These are phyloP conservation scores for Perizoma flavofasciatum DNA, from an alignment of 2,888 invertebrate genomes.

Conservation along the genomic window DNA sequence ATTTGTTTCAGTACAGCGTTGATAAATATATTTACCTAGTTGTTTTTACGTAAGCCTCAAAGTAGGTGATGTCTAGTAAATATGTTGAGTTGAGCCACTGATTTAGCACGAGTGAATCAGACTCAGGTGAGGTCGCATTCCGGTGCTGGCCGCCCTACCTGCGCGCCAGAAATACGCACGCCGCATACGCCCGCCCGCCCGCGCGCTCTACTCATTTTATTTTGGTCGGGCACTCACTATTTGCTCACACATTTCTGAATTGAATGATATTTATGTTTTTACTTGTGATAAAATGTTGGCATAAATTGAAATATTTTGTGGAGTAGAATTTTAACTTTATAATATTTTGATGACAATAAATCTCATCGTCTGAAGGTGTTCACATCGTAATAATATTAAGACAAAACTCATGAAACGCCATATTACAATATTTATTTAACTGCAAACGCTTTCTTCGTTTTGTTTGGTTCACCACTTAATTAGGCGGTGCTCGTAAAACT, in stretches of 20 bases:
- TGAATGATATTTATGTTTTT: conserved; percentile 53
- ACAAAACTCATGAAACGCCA: conserved; percentile 27
- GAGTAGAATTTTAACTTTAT: background rate
- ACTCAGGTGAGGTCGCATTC: conserved; percentile 83
- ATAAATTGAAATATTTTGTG: background rate
- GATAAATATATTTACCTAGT: background rate
- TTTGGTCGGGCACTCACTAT: conserved; percentile 42
- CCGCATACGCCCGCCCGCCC: conserved; percentile 59
- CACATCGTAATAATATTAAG: conserved; percentile 20
- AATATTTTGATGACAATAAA: background rate
- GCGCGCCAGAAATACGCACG: conserved; percentile 78
- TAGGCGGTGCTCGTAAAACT: conserved; percentile 83
- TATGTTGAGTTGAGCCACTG: conserved; percentile 68
- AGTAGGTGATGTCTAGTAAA: conserved; percentile 63
- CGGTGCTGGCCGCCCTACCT: conserved; percentile 72
- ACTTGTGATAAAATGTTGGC: conserved; percentile 32
- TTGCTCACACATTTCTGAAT: conserved; percentile 47
- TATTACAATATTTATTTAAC: conserved; percentile 55
- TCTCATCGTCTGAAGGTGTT: conserved; percentile 4
- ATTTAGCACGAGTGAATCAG: conserved; percentile 80
- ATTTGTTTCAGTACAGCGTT: conserved; percentile 3
- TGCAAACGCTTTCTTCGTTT: conserved; percentile 76
- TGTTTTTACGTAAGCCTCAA: conserved; percentile 48
- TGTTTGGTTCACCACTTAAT: conserved; percentile 83
- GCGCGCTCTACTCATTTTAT: conserved; percentile 46